Conservation (phyloP, 2,888 invertebrate genomes). For the Lamellibrachia columna region DNA sequence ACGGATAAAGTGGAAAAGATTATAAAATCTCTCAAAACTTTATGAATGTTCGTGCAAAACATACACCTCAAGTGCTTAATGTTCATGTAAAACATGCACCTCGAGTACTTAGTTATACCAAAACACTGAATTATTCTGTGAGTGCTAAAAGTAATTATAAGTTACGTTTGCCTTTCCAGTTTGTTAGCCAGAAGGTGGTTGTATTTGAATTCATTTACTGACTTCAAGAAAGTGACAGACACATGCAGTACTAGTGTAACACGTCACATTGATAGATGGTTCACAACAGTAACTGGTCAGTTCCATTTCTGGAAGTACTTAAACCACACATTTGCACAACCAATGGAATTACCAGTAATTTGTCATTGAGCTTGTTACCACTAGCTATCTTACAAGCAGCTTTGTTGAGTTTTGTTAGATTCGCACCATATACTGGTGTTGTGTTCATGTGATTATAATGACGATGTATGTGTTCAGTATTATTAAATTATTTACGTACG, state of each 20-base stretch:
- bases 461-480: not conserved
- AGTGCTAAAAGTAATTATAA: not conserved
- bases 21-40: not conserved
- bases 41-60: not conserved
- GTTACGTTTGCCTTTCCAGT: too few relatives aligned
- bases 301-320: too few relatives aligned
- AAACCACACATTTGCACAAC: not conserved
- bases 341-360: not conserved
- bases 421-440: not conserved
- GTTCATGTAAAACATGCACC: not conserved
- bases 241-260: too few relatives aligned
- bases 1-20: not conserved
- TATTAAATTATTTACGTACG: not conserved
- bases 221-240: too few relatives aligned
- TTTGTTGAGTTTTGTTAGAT: not conserved
- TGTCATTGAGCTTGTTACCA: not conserved
- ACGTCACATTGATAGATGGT: too few relatives aligned
- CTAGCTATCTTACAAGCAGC: not conserved
- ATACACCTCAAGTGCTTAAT: not conserved
- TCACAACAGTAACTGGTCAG: too few relatives aligned
- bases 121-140: not conserved
- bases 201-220: too few relatives aligned
- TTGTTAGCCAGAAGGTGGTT: too few relatives aligned
- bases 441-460: not conserved
- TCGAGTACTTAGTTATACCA: not conserved